Evolutionary conservation across 2,888 invertebrate species (phyloP), one percentile per base, ranked within the genome.

Genomic region (Andrena fulva): DNA sequence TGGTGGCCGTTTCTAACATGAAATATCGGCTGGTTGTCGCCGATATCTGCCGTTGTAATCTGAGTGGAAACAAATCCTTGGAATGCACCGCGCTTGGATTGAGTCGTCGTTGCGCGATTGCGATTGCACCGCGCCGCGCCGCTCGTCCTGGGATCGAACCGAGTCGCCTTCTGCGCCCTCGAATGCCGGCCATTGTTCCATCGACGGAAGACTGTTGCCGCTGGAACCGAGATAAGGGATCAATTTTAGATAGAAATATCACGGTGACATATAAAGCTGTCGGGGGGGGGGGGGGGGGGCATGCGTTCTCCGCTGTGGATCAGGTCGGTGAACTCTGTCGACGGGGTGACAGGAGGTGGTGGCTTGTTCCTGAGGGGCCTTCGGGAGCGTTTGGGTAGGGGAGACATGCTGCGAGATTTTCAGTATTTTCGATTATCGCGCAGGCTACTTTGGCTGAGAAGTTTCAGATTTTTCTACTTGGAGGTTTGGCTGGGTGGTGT

Each of bases 41-140:
- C 86, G 82, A 85, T 87, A 87, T 87, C 88, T 76, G 76, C 76
- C 75, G 84, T 82, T 87, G 87, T 87, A 86, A 88, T 85, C 87
- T 81, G 89, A 88, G 89, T 79, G 83, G 84, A 85, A 89, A 89
- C 88, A 89, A 87, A 88, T 87, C 84, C 81, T 52, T 77, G 87
- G 87, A 87, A 89, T 89, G 89, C 82, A 69, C 67, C 66, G 73
- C 67, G 56, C 68, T 48, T 7, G 82, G 79, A 88, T 87, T 87
- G 85, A 86, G 84, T 86, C 85, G 87, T 89, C 81, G 80, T 79
- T 80, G 74, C 68, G 63, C 74, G 77, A 74, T 82, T 63, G 77
- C 80, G 78, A 79, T 81, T 74, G 76, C 80, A 66, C 56, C 74
- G 56, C 56, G 10, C 67, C 59, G 24, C 31, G 20, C 60, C 60